These are phyloP conservation scores for Achroia grisella DNA, from an alignment of 1,140 invertebrate species.

Conservation along the genomic window DNA sequence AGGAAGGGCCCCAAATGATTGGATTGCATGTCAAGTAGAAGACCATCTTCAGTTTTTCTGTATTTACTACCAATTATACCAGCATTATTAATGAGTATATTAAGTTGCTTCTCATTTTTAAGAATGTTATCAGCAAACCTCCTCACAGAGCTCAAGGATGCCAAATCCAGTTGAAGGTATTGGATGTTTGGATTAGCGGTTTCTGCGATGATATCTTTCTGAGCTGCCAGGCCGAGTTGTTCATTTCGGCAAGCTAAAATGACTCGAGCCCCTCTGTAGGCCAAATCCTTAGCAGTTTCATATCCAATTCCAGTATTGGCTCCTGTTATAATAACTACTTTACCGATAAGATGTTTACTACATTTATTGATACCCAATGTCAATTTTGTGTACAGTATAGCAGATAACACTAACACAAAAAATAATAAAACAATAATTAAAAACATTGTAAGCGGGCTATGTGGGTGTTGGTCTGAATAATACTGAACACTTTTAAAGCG, in stretches of 20 bases:
- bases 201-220: conserved; percentile 61
- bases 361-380: conserved; percentile 34
- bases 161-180: conserved; percentile 79
- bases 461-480: too few relatives aligned
- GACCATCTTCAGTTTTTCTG: conserved; percentile 80
- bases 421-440: conserved; percentile 15
- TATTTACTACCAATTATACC: conserved; percentile 51
- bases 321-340: conserved; percentile 90
- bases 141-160: conserved; percentile 84
- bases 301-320: conserved; percentile 61
- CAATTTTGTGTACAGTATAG: conserved; percentile 19
- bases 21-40: conserved; percentile 87
- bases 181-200: conserved; percentile 66
- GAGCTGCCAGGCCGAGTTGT: conserved; percentile 48
- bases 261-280: conserved; percentile 82
- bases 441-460: too few relatives aligned
- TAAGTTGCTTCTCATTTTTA: conserved; percentile 78
- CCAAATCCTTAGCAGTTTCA: conserved; percentile 84
- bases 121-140: conserved; percentile 79
- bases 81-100: conserved; percentile 90
- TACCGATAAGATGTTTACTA: conserved; percentile 66
- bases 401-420: conserved; percentile 5
- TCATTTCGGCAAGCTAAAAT: conserved; percentile 89
- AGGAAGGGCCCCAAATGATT: conserved; percentile 92
- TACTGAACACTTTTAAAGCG: too few relatives aligned